These are phyloP conservation scores for Daktulosphaira vitifoliae DNA, from an alignment of 1,140 invertebrate species.

Conservation along the genomic window DNA sequence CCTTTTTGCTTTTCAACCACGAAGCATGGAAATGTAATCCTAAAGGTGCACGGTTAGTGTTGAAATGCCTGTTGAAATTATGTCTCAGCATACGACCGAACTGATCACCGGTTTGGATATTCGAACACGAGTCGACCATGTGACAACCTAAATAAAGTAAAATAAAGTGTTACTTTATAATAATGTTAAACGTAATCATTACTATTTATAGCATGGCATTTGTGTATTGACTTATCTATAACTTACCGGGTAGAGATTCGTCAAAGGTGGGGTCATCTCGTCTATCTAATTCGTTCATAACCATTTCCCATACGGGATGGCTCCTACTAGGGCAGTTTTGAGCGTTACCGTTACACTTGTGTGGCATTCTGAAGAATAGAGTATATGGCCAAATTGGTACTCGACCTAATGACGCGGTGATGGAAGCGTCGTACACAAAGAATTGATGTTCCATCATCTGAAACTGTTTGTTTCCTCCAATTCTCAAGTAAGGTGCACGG, in stretches of 20 bases:
- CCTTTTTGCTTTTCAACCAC: constrained; percentile 89
- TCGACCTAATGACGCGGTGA: constrained; percentile 77
- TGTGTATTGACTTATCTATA: too few species aligned
- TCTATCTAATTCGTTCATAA: constrained; percentile 88
- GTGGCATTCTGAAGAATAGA: constrained; percentile 87
- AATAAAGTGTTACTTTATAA: too few species aligned
- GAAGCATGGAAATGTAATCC: constrained; percentile 91
- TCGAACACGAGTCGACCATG: constrained; percentile 88
- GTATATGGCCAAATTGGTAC: constrained; percentile 94
- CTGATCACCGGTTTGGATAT: constrained; percentile 80
- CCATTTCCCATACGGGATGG: constrained; percentile 91
- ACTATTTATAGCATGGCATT: too few species aligned
- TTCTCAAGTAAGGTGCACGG: constrained; percentile 78
- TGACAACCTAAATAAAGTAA: constrained; percentile 67
- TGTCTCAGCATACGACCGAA: constrained; percentile 77
- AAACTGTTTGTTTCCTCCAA: constrained; percentile 90
- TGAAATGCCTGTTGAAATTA: constrained; percentile 90
- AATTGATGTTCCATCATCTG: constrained; percentile 93
- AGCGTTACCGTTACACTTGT: constrained; percentile 87
- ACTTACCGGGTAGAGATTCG: constrained; percentile 63
- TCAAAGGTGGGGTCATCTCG: constrained; percentile 85
- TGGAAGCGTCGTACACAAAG: constrained; percentile 89
- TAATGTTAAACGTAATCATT: too few species aligned
- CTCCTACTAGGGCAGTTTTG: constrained; percentile 79
- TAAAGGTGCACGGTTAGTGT: constrained; percentile 84